phyloP scores from a whole-genome alignment of 2,797 vertebrate genomes.

The Enteromius anoplus region DNA sequence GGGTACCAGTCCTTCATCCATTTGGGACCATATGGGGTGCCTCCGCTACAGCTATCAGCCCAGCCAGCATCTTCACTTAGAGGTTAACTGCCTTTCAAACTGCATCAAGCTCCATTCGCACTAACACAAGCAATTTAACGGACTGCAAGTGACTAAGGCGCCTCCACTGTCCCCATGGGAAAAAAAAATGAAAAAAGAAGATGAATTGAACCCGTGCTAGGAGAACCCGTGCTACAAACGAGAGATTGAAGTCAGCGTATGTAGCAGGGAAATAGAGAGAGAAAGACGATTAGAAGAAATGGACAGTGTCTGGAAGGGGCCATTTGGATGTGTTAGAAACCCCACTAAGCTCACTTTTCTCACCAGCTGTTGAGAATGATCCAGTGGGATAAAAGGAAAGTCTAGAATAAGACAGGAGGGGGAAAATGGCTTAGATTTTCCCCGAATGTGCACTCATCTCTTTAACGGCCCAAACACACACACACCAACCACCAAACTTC shows the following conservation, averaged over 20 bases:
- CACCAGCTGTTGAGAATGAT: slow-evolving; percentile 13
- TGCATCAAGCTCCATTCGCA: slow-evolving; percentile 44
- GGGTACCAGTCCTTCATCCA: slow-evolving; percentile 58
- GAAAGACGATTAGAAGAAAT: slow-evolving; percentile 47
- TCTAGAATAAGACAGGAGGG: background rate
- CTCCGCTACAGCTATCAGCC: slow-evolving; percentile 47
- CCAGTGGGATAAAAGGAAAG: slow-evolving; percentile 2
- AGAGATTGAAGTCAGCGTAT: slow-evolving; percentile 38
- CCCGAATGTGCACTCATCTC: slow-evolving; percentile 71
- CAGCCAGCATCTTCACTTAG: slow-evolving; percentile 59
- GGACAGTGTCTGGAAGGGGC: slow-evolving; percentile 54
- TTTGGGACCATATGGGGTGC: slow-evolving; percentile 59
- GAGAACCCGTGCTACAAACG: slow-evolving; percentile 45
- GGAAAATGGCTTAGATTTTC: slow-evolving; percentile 52
- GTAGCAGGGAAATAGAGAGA: slow-evolving; percentile 23
- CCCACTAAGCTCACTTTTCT: slow-evolving; percentile 47
- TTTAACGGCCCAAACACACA: slow-evolving; percentile 53
- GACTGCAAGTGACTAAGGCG: slow-evolving; percentile 40
- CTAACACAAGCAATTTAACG: slow-evolving; percentile 51
- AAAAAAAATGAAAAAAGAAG: background rate
- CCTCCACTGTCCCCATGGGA: slow-evolving; percentile 18
- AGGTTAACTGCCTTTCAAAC: slow-evolving; percentile 61
- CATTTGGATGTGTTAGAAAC: slow-evolving; percentile 54
- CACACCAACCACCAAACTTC: slow-evolving; percentile 6
- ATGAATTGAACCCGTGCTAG: slow-evolving; percentile 56